Conservation (phyloP, 1,140 invertebrate genomes). For the Bombus confusus region DNA sequence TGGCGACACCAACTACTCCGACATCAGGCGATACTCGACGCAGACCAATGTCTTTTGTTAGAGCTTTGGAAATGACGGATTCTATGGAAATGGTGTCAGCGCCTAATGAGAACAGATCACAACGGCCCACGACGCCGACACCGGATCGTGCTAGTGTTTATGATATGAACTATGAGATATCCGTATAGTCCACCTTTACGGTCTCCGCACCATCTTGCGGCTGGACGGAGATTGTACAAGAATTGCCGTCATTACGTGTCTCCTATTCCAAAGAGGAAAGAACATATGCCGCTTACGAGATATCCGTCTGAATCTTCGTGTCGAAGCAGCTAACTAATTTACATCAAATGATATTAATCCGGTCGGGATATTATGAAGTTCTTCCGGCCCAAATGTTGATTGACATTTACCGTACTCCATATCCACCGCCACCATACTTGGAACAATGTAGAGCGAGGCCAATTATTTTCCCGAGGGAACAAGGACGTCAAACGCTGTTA, state of each 20-base stretch:
- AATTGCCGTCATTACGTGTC: slow-evolving; percentile 62
- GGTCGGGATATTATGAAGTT: slow-evolving; percentile 27
- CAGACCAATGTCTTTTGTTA: slow-evolving; percentile 95
- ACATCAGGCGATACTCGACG: slow-evolving; percentile 81
- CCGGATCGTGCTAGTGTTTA: slow-evolving; percentile 94
- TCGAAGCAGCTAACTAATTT: slow-evolving; percentile 37
- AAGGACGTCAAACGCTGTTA: background rate
- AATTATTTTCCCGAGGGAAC: slow-evolving; percentile 5
- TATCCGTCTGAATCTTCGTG: slow-evolving; percentile 64
- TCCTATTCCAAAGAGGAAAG: slow-evolving; percentile 60
- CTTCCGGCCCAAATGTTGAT: slow-evolving; percentile 38
- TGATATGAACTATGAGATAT: slow-evolving; percentile 98
- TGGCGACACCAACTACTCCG: slow-evolving; percentile 80
- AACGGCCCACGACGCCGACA: slow-evolving; percentile 85
- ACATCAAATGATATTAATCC: slow-evolving; percentile 33
- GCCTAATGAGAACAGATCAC: slow-evolving; percentile 73
- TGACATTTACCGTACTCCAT: background rate
- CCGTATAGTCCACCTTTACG: slow-evolving; percentile 86
- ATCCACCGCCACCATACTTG: slow-evolving; percentile 1
- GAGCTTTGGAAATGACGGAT: slow-evolving; percentile 95
- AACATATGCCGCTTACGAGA: slow-evolving; percentile 61
- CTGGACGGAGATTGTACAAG: slow-evolving; percentile 75
- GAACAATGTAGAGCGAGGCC: background rate
- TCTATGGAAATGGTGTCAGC: slow-evolving; percentile 88
- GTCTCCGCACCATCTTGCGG: slow-evolving; percentile 74